Conservation (phyloP, 2,113 vertebrate genomes). For the Bos javanicus region DNA sequence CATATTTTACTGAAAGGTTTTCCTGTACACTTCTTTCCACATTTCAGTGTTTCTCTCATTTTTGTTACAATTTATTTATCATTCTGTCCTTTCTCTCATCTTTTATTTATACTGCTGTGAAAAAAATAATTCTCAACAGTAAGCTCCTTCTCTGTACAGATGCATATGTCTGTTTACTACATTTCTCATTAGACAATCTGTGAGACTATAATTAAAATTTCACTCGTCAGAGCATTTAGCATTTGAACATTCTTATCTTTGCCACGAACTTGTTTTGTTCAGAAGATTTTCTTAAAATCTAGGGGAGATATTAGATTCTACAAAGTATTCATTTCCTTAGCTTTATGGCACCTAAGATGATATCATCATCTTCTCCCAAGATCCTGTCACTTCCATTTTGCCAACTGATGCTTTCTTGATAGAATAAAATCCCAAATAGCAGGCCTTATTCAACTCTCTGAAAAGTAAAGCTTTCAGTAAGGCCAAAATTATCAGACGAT, state of each 20-base stretch:
- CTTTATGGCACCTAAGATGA: background rate
- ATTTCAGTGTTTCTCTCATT: background rate
- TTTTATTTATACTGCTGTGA: background rate
- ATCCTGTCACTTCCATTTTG: slow-evolving; percentile 23
- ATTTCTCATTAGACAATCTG: slow-evolving; percentile 14
- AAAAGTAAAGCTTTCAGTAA: slow-evolving; percentile 15
- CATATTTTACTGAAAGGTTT: background rate
- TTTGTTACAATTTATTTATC: background rate
- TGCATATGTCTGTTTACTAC: background rate
- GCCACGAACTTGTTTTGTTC: background rate
- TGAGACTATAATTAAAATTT: background rate
- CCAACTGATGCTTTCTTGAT: background rate
- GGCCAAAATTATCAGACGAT: background rate
- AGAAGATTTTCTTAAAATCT: slow-evolving; percentile 35
- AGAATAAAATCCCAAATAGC: slow-evolving; percentile 20
- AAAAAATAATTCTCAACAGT: background rate
- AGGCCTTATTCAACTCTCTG: background rate
- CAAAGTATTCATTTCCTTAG: background rate
- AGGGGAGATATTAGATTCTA: background rate
- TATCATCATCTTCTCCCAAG: slow-evolving; percentile 10
- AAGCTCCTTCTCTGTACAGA: background rate
- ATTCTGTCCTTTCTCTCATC: background rate
- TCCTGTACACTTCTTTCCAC: background rate
- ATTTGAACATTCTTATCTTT: background rate
- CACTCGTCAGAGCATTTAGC: background rate